A percentile compares a stretch with the other conserved stretches of the same genome.
phyloP scores from a whole-genome alignment of 2,888 invertebrate species.

The Phengaris arion region DNA sequence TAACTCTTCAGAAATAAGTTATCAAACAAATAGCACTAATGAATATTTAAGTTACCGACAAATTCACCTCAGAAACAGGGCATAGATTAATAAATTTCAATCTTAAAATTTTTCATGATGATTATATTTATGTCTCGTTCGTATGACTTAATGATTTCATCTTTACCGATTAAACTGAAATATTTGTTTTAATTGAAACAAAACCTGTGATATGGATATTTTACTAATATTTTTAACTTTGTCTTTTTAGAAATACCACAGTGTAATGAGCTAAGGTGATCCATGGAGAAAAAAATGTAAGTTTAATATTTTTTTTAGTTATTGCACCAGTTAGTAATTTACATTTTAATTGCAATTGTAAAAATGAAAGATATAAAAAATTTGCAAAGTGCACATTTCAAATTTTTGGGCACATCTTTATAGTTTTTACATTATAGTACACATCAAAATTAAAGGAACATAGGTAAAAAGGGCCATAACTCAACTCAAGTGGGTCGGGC shows the following conservation, averaged over 20 bases:
- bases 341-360: not conserved
- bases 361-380: no score
- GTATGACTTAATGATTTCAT: slow-evolving; percentile 61
- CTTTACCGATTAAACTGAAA: slow-evolving; percentile 54
- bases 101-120: slow-evolving; percentile 44
- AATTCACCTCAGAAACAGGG: no score
- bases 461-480: no score
- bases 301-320: not conserved
- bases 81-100: not conserved
- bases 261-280: no score
- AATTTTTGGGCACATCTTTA: no score
- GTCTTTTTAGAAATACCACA: not conserved
- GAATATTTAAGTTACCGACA: no score
- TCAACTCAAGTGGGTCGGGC: no score
- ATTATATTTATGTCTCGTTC: slow-evolving; percentile 55
- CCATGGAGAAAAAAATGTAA: not conserved
- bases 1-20: no score
- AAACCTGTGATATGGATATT: not conserved
- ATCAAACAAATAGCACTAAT: no score
- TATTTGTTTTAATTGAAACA: not conserved
- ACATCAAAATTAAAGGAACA: no score
- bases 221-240: not conserved
- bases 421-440: no score
- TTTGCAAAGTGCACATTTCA: no score
- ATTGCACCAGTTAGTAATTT: not conserved